Conservation (phyloP, 2,113 vertebrate genomes). For the Corvus hawaiiensis region DNA sequence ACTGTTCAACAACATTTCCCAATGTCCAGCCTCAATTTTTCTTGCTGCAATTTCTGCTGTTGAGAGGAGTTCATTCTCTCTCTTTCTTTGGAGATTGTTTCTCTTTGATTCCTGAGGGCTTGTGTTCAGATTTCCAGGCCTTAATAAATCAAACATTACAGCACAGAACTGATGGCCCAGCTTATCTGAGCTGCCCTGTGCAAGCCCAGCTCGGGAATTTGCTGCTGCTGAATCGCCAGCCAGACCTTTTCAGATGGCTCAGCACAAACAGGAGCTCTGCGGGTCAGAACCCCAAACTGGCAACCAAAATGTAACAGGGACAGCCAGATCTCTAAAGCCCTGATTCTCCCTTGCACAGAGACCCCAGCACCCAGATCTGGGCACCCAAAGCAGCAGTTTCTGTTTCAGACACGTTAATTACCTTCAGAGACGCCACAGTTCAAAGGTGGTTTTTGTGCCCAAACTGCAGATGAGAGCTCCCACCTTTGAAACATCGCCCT, state of each 20-base stretch:
- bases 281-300: background rate
- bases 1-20: constrained; percentile 20
- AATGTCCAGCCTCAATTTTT: constrained; percentile 45
- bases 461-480: background rate
- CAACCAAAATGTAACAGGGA: background rate
- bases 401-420: background rate
- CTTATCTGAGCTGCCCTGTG: background rate
- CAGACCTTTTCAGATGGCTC: background rate
- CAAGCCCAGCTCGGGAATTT: background rate
- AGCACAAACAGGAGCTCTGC: background rate
- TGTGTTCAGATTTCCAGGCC: background rate
- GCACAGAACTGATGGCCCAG: background rate
- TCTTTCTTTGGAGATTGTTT: background rate
- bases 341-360: background rate
- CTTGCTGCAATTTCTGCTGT: constrained; percentile 21
- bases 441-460: background rate
- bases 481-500: background rate
- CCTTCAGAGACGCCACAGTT: background rate
- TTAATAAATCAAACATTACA: constrained; percentile 38
- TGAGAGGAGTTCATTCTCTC: constrained; percentile 14
- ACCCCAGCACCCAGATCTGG: background rate
- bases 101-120: constrained; percentile 41
- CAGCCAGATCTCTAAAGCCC: background rate
- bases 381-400: background rate
- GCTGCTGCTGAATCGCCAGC: background rate